Evolutionary conservation across 2,797 vertebrate species (phyloP).

Genomic region (Clarias fuscus): DNA sequence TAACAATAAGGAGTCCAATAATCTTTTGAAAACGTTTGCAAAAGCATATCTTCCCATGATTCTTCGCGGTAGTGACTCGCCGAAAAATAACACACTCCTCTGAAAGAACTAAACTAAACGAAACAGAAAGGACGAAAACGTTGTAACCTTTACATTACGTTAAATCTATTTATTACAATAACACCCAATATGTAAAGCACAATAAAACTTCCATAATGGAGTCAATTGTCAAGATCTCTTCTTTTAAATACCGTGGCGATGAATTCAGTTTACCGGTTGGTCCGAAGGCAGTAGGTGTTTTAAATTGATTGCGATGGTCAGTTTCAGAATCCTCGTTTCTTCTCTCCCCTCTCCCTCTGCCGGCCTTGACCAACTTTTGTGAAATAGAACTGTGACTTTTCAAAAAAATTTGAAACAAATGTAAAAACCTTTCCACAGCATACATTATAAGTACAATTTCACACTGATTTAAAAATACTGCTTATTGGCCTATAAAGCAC

Average conservation of each 20-base stretch:
- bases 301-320: slow-evolving; percentile 65
- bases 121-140: neutral
- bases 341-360: slow-evolving; percentile 61
- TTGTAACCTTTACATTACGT: neutral
- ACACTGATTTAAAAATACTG: too few species aligned
- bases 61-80: neutral
- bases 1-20: neutral
- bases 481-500: too few species aligned
- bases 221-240: too few species aligned
- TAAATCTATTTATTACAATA: neutral
- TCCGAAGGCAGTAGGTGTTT: slow-evolving; percentile 60
- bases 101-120: neutral
- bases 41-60: neutral
- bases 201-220: neutral
- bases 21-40: neutral
- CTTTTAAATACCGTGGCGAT: neutral
- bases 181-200: rapidly evolving
- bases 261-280: rapidly evolving
- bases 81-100: neutral
- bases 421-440: too few species aligned
- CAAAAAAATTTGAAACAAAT: too few species aligned
- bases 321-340: slow-evolving; percentile 64
- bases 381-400: too few species aligned
- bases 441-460: too few species aligned
- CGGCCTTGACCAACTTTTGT: slow-evolving; percentile 62